phyloP scores from a whole-genome alignment of 1,140 invertebrate genomes.

The Heliconius nattereri region DNA sequence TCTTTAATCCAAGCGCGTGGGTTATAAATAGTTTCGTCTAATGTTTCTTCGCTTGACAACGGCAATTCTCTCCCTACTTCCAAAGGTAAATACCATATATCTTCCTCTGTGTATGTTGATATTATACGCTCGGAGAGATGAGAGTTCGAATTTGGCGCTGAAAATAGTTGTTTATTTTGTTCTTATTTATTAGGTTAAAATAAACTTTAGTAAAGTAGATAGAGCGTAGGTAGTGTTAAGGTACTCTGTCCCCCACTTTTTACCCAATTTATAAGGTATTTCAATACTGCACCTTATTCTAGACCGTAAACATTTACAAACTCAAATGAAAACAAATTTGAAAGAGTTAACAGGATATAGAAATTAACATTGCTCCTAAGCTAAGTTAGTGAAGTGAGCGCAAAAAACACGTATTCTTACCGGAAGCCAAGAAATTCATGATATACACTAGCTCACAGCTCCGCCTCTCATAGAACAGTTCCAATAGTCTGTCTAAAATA shows the following conservation, averaged over 20 bases:
- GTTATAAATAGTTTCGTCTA: conserved; percentile 70
- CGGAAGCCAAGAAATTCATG: conserved; percentile 54
- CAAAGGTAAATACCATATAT: conserved; percentile 83
- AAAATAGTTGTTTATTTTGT: conserved; percentile 9
- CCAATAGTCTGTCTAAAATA: conserved; percentile 82
- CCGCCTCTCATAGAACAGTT: conserved; percentile 68
- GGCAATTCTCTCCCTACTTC: conserved; percentile 53
- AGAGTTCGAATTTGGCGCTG: conserved; percentile 49
- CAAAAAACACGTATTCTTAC: neutral
- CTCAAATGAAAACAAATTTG: neutral
- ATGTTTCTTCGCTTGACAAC: conserved; percentile 53
- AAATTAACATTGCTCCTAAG: too few species aligned
- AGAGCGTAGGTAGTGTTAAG: too few species aligned
- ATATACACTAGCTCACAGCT: conserved; percentile 50
- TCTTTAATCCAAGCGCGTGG: conserved; percentile 70
- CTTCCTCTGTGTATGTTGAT: conserved; percentile 79
- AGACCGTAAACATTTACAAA: too few species aligned
- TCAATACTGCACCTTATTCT: too few species aligned
- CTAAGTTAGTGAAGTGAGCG: too few species aligned
- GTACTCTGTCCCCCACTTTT: too few species aligned
- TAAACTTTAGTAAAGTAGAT: neutral
- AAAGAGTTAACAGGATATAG: too few species aligned
- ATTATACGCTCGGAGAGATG: conserved; percentile 67
- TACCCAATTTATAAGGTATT: too few species aligned
- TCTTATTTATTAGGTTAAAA: neutral